Conservation (phyloP, 2,113 vertebrate species). For the Aphelocoma coerulescens region DNA sequence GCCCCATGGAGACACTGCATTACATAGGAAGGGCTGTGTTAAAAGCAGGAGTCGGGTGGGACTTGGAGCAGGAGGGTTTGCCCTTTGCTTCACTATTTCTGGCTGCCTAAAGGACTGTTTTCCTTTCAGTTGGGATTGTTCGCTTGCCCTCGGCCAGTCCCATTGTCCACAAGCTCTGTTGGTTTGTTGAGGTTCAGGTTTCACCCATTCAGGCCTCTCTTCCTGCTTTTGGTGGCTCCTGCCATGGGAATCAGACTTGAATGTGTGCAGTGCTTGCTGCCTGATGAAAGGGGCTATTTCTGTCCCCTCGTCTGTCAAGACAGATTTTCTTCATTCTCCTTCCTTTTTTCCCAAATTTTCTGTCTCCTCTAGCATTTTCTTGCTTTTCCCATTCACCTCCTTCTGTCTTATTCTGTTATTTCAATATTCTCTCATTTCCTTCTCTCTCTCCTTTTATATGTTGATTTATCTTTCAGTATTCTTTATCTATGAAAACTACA, state of each 20-base stretch:
- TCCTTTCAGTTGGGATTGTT: not conserved
- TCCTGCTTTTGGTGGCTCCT: slow-evolving; percentile 15
- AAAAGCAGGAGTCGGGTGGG: not conserved
- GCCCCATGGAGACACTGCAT: fast-evolving
- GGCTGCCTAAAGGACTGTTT: not conserved
- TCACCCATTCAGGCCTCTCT: not conserved
- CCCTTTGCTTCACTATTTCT: not conserved
- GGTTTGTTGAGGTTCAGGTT: not conserved
- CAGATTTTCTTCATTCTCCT: not conserved
- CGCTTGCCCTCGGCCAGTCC: not conserved
- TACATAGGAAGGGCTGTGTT: not conserved
- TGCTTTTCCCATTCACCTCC: not conserved
- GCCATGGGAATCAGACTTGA: not conserved
- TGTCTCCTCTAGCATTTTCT: not conserved
- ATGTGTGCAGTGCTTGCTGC: not conserved
- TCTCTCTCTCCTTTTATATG: not conserved
- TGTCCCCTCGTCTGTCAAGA: not conserved
- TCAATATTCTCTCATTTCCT: not conserved
- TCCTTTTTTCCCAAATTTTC: not conserved
- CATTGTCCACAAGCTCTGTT: not conserved
- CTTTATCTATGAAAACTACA: not conserved
- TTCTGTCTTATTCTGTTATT: not conserved
- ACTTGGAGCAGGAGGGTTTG: not conserved
- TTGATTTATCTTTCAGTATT: not conserved
- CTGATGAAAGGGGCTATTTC: slow-evolving; percentile 12